A percentile compares a stretch with the other conserved stretches of the same genome.
These are phyloP conservation scores for Neodiprion fabricii DNA, from an alignment of 1,140 invertebrate species.

Conservation along the genomic window DNA sequence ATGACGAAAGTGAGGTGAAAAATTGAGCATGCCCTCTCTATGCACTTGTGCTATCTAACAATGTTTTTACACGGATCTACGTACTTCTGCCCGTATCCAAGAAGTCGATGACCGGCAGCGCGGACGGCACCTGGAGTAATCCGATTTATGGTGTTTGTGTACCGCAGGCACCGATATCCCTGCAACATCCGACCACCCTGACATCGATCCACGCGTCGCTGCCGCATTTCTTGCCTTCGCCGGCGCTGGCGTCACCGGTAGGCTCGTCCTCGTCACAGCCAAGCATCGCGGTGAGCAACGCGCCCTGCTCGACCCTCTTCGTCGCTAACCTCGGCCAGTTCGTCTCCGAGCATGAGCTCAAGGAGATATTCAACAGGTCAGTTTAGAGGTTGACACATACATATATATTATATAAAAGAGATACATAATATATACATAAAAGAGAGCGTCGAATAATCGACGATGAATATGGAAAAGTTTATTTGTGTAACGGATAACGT, in stretches of 20 bases:
- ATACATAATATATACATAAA: neutral
- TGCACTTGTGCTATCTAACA: no score
- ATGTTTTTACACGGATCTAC: no score
- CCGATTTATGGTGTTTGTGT: neutral
- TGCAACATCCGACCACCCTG: constrained; percentile 81
- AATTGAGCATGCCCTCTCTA: no score
- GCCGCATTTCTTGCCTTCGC: constrained; percentile 81
- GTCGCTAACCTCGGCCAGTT: constrained; percentile 96
- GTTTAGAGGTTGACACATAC: constrained; percentile 33
- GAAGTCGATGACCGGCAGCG: no score
- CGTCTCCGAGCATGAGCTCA: constrained; percentile 95
- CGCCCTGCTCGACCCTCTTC: constrained; percentile 96
- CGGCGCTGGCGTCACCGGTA: constrained; percentile 85
- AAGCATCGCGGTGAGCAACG: constrained; percentile 67
- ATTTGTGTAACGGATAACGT: no score
- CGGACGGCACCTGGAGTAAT: no score
- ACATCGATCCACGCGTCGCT: constrained; percentile 81
- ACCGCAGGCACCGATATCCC: constrained; percentile 70
- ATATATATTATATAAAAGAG: constrained; percentile 6
- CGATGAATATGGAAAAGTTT: neutral
- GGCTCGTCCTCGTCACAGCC: constrained; percentile 80
- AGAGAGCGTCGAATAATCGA: neutral
- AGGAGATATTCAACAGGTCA: constrained; percentile 97
- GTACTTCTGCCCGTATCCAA: no score
- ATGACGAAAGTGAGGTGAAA: no score